Evolutionary conservation across 1,140 invertebrate species (phyloP).

Genomic region (Ericerus pela): DNA sequence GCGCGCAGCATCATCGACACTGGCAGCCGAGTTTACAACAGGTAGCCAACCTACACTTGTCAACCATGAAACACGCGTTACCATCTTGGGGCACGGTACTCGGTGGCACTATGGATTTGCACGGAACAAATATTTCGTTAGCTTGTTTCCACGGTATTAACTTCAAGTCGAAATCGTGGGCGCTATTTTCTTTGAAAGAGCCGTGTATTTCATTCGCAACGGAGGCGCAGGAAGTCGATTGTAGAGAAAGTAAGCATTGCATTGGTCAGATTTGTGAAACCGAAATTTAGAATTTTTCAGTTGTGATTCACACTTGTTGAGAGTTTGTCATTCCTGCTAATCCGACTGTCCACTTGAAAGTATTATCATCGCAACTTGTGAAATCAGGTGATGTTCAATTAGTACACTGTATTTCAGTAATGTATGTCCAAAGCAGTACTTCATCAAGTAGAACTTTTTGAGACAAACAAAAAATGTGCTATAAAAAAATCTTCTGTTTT

Average conservation of each 20-base stretch:
- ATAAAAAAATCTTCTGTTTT: too few relatives aligned
- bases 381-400: too few relatives aligned
- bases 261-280: too few relatives aligned
- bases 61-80: conserved; percentile 47
- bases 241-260: conserved; percentile 40
- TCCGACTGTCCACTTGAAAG: too few relatives aligned
- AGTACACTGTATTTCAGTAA: too few relatives aligned
- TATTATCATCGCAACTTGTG: too few relatives aligned
- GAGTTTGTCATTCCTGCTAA: too few relatives aligned
- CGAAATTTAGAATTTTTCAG: too few relatives aligned
- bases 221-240: conserved; percentile 72
- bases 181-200: conserved; percentile 83
- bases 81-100: conserved; percentile 68
- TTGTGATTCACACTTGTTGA: too few relatives aligned
- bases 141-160: conserved; percentile 96
- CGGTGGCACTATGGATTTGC: conserved; percentile 82
- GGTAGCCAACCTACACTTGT: conserved; percentile 57
- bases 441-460: too few relatives aligned
- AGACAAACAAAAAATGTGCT: too few relatives aligned
- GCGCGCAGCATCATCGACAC: conserved; percentile 62
- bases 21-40: conserved; percentile 70
- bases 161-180: conserved; percentile 94
- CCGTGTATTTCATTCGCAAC: conserved; percentile 90
- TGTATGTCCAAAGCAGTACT: too few relatives aligned
- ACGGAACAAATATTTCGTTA: conserved; percentile 79